phyloP scores from a whole-genome alignment of 2,888 invertebrate species.

The Chrysodeixis includens region DNA sequence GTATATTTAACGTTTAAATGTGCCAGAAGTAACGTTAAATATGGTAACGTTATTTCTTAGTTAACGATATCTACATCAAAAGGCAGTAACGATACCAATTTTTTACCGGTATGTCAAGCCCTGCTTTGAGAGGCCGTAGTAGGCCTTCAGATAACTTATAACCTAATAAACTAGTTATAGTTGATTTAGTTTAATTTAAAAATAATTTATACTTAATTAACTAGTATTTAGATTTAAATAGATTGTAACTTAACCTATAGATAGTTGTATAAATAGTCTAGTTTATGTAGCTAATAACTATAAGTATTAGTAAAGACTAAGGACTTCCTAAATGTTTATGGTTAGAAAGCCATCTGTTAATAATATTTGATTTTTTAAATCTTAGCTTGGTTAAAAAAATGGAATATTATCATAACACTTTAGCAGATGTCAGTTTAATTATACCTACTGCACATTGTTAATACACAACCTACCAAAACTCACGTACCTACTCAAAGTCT shows the following conservation, averaged over 20 bases:
- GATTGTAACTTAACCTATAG: not conserved
- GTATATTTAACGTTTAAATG: no score
- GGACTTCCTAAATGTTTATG: not conserved
- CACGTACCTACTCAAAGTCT: not conserved
- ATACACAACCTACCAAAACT: not conserved
- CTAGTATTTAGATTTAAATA: not conserved
- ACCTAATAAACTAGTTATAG: no score
- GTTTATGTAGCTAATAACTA: not conserved
- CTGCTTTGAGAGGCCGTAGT: no score
- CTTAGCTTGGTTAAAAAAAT: not conserved
- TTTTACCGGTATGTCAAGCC: no score
- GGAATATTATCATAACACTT: conserved; percentile 25
- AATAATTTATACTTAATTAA: not conserved
- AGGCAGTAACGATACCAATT: no score
- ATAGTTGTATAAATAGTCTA: not conserved
- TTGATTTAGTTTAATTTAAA: not conserved
- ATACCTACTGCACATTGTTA: conserved; percentile 2
- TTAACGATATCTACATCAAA: no score
- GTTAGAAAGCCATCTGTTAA: not conserved
- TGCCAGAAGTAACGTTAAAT: no score
- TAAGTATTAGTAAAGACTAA: not conserved
- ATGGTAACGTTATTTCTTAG: no score
- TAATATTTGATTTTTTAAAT: conserved; percentile 14
- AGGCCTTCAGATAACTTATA: no score
- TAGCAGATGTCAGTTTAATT: conserved; percentile 4